Conservation (phyloP, 2,113 vertebrate genomes). For the Sander vitreus region DNA sequence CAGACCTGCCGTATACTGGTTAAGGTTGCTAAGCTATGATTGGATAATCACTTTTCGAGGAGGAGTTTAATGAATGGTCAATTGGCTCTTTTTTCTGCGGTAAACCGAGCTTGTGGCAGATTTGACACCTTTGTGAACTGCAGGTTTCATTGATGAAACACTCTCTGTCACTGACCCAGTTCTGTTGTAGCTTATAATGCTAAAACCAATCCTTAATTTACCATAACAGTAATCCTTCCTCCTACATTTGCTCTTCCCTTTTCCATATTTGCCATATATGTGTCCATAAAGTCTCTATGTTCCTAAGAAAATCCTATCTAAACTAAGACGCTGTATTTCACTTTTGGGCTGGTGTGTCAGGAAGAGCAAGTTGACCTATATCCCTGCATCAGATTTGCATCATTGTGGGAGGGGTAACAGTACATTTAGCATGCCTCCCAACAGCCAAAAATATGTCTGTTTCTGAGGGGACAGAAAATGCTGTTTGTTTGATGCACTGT, state of each 20-base stretch:
- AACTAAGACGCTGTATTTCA: constrained; percentile 60
- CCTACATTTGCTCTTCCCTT: constrained; percentile 44
- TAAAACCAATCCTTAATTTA: constrained; percentile 32
- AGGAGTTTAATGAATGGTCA: background rate
- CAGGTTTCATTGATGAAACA: constrained; percentile 37
- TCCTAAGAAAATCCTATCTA: constrained; percentile 71
- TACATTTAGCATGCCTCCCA: constrained; percentile 45
- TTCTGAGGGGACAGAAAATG: constrained; percentile 39
- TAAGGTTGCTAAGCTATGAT: constrained; percentile 6
- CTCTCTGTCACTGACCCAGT: constrained; percentile 47
- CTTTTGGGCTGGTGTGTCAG: constrained; percentile 55
- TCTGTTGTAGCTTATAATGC: constrained; percentile 26
- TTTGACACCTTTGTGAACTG: constrained; percentile 11
- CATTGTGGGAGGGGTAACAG: constrained; percentile 41
- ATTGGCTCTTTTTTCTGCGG: too few species aligned
- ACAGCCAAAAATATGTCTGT: constrained; percentile 40
- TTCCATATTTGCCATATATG: constrained; percentile 51
- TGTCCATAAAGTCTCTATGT: constrained; percentile 51
- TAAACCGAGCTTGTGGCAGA: constrained; percentile 20
- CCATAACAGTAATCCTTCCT: constrained; percentile 43
- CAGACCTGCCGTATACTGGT: background rate
- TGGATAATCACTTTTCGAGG: constrained; percentile 7
- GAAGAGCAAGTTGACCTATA: constrained; percentile 62
- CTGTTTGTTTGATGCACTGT: constrained; percentile 26
- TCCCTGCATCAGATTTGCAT: constrained; percentile 68